phyloP scores from a whole-genome alignment of 2,113 vertebrate genomes.

The Rhagologus leucostigma region DNA sequence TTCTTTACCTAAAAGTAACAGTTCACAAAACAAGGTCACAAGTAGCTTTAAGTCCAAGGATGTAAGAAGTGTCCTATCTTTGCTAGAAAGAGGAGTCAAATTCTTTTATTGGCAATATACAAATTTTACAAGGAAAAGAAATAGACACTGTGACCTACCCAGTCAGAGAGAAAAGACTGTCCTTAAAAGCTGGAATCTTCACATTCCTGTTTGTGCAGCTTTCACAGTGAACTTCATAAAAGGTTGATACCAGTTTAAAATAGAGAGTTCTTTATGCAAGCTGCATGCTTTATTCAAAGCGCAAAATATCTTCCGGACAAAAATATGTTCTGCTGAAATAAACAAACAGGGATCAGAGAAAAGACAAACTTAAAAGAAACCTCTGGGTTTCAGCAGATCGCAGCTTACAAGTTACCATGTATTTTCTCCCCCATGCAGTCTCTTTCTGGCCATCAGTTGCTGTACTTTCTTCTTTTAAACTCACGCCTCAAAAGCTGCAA shows the following conservation, averaged over 20 bases:
- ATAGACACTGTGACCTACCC: not conserved
- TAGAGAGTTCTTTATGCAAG: not conserved
- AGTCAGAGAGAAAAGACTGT: not conserved
- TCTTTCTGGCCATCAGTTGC: not conserved
- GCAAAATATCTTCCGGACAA: conserved; percentile 27
- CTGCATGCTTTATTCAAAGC: not conserved
- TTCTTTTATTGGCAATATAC: not conserved
- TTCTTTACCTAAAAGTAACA: not conserved
- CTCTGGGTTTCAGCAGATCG: conserved; percentile 37
- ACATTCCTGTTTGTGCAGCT: not conserved
- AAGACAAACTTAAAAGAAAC: conserved; percentile 25
- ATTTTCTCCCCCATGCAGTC: not conserved
- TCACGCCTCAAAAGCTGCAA: not conserved
- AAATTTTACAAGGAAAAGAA: not conserved
- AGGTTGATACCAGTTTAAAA: not conserved
- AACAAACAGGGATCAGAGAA: conserved; percentile 24
- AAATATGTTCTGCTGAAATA: conserved; percentile 27
- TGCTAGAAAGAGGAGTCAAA: not conserved
- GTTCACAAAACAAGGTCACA: not conserved
- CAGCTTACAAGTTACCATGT: not conserved
- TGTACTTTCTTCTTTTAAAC: not conserved
- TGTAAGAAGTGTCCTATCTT: not conserved
- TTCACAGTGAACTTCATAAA: not conserved
- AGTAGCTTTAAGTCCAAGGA: not conserved
- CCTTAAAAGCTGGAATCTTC: not conserved